Evolutionary conservation across 2,888 invertebrate species (phyloP).

Genomic region (Eupithecia subumbrata): DNA sequence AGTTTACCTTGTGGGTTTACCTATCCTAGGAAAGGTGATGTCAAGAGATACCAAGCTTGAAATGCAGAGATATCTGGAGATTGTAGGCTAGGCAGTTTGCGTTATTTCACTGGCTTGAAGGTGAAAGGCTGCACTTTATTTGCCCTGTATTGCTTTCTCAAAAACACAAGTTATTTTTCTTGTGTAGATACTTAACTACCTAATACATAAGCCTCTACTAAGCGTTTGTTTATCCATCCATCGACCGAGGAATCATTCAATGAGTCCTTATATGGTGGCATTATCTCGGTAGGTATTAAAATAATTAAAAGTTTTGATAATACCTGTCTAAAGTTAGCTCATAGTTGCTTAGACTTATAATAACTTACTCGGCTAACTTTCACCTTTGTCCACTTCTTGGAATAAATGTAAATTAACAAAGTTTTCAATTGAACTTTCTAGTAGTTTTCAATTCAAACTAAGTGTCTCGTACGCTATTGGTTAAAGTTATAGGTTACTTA

Average conservation of each 20-base stretch:
- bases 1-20: background rate
- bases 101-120: too few relatives aligned
- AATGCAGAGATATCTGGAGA: background rate
- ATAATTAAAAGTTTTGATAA: background rate
- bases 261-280: background rate
- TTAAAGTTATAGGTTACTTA: background rate
- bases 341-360: background rate
- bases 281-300: background rate
- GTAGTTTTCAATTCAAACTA: background rate
- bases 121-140: background rate
- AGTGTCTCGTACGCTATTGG: background rate
- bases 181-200: background rate
- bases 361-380: background rate
- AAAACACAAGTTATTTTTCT: background rate
- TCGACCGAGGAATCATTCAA: background rate
- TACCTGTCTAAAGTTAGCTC: too few relatives aligned
- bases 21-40: background rate
- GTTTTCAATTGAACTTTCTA: background rate
- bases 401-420: slow-evolving; percentile 11
- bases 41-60: background rate
- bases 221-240: background rate
- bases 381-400: background rate
- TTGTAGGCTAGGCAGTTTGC: too few relatives aligned
- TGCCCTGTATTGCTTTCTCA: background rate
- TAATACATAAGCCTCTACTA: background rate